Conservation (phyloP, 1,140 invertebrate species). For the Sarcophaga peregrina region DNA sequence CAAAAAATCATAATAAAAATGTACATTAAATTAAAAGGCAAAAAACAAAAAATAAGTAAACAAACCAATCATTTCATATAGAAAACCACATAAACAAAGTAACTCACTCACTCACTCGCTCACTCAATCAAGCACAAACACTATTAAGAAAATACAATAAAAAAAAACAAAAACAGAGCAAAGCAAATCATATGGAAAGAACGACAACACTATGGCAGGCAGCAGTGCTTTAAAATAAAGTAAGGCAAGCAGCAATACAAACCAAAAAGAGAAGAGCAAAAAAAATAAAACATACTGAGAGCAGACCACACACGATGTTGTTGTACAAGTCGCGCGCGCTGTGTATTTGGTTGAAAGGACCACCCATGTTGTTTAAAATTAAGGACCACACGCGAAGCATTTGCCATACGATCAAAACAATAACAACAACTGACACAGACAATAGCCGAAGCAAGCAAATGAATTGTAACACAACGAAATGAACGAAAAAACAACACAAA, state of each 20-base stretch:
- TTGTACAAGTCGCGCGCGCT: constrained; percentile 29
- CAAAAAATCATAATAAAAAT: not conserved
- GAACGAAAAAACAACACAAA: not conserved
- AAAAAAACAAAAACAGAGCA: not conserved
- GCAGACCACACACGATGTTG: constrained; percentile 15
- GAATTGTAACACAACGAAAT: constrained; percentile 23
- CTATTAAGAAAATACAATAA: not conserved
- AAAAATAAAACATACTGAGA: not conserved
- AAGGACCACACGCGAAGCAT: constrained; percentile 39
- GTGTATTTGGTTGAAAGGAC: constrained; percentile 35
- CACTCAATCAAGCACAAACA: not conserved
- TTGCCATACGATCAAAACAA: constrained; percentile 33
- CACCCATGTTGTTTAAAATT: constrained; percentile 33
- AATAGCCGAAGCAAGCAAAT: constrained; percentile 9
- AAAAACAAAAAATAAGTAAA: not conserved
- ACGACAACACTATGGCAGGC: not conserved
- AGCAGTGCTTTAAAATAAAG: not conserved
- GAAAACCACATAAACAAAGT: not conserved
- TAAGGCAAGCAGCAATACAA: not conserved
- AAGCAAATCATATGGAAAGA: not conserved
- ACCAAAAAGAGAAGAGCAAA: not conserved
- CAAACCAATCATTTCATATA: constrained; percentile 9
- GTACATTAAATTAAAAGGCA: constrained; percentile 19
- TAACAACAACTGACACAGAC: not conserved
- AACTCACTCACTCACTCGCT: too few species aligned